Evolutionary conservation across 2,888 invertebrate species (phyloP), one percentile per base, ranked within the genome.

Genomic region (Monoplex corrugatus): DNA sequence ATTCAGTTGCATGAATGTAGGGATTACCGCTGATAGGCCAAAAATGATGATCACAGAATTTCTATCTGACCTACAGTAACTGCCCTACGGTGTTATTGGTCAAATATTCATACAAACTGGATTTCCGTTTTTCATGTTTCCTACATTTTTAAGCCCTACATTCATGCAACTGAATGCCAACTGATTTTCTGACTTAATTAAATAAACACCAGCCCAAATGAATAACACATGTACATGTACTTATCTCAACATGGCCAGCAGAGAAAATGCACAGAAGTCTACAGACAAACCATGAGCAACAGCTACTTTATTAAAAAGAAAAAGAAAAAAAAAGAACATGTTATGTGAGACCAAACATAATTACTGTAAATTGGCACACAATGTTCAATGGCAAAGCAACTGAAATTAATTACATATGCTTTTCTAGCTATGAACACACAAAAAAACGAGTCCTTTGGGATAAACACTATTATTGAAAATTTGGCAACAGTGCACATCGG

Each of bases 171-270:
- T n/a, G n/a, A n/a, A n/a, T n/a, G n/a, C n/a, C n/a, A n/a, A n/a
- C n/a, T n/a, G n/a, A n/a, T n/a, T n/a, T n/a, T n/a, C n/a, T n/a
- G n/a, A n/a, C n/a, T n/a, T n/a, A 63, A 63, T 13, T 13, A 63
- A 63, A 63, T 13, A 63, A 63, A 63, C 63, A 63, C 63, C 13
- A 63, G 63, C 63, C 23, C 16, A 63, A 63, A 63, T 63, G 23
- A 63, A 63, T 63, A 63, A 63, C 63, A 78, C 78, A 78, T 78
- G 78, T 78, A 78, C 40, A 78, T 78, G 63, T 63, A 23, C 23
- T 63, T n/a, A n/a, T n/a, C 63, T 63, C 63, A 63, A 63, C 63
- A 63, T 63, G 8, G 63, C 63, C 63, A 63, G 63, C 63, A 63
- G 63, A 63, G 63, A 63, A 63, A 63, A 63, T 63, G 63, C 63